phyloP scores from a whole-genome alignment of 1,140 invertebrate species.

The Magallana angulata region DNA sequence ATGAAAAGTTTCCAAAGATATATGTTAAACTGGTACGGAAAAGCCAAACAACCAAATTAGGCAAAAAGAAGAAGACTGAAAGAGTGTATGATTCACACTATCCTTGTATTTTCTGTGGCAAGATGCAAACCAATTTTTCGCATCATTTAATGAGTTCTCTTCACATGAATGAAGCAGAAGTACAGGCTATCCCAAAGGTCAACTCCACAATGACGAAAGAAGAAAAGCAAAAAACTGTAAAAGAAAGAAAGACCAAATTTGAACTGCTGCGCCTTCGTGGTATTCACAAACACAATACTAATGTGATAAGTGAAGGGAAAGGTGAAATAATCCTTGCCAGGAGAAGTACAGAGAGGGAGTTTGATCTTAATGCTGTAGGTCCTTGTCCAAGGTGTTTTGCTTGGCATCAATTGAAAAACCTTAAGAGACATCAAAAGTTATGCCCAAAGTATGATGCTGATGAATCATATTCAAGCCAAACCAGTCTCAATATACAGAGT shows the following conservation, averaged over 20 bases:
- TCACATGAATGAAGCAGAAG: not conserved
- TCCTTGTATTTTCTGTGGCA: too few relatives aligned
- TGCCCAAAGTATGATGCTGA: not conserved
- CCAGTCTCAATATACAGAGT: slow-evolving; percentile 42
- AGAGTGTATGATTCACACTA: too few relatives aligned
- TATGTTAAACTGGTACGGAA: too few relatives aligned
- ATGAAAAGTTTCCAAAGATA: too few relatives aligned
- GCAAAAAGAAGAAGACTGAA: too few relatives aligned
- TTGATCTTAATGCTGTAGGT: too few relatives aligned
- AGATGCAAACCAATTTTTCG: too few relatives aligned
- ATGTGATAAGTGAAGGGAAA: not conserved
- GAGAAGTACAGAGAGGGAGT: slow-evolving; percentile 5
- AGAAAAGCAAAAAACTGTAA: too few relatives aligned
- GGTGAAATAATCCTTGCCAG: slow-evolving; percentile 2
- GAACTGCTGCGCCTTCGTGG: not conserved
- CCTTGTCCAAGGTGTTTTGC: not conserved
- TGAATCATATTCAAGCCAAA: slow-evolving; percentile 6
- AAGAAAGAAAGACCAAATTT: not conserved
- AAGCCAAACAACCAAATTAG: too few relatives aligned
- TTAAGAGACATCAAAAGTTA: not conserved
- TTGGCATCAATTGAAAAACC: not conserved
- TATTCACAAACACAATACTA: not conserved
- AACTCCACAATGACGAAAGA: not conserved
- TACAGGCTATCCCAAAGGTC: not conserved
- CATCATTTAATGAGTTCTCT: not conserved